Percentiles rank a stretch among this genome's conserved stretches.
These are phyloP conservation scores for Patella pellucida DNA, from an alignment of 2,888 invertebrate species.

Conservation along the genomic window DNA sequence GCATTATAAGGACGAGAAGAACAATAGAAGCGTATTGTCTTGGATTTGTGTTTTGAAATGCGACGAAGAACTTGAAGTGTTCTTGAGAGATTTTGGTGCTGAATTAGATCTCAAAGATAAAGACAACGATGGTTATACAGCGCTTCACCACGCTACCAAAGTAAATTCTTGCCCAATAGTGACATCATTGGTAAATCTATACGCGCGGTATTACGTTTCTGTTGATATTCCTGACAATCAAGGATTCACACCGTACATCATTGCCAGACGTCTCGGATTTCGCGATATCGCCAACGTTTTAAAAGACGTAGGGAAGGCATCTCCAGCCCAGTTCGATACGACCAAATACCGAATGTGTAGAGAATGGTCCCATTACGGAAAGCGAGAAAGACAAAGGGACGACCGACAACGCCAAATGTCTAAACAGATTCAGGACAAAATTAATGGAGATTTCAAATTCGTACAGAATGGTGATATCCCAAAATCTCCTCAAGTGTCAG, in stretches of 20 bases:
- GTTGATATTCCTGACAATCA: conserved; percentile 62
- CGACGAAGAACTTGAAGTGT: conserved; percentile 40
- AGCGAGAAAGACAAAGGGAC: conserved; percentile 47
- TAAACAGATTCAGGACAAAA: conserved; percentile 36
- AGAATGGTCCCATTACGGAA: conserved; percentile 59
- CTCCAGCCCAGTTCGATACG: conserved; percentile 47
- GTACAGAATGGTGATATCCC: conserved; percentile 21
- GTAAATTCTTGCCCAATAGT: conserved; percentile 50
- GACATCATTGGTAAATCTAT: conserved; percentile 44
- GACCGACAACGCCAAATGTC: conserved; percentile 33
- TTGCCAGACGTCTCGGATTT: conserved; percentile 59
- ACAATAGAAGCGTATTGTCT: conserved; percentile 50
- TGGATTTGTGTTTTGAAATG: conserved; percentile 59
- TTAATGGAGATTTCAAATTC: conserved; percentile 15
- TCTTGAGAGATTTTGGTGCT: conserved; percentile 53
- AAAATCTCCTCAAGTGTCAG: conserved; percentile 13
- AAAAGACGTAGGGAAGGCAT: conserved; percentile 47
- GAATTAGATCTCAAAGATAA: conserved; percentile 58
- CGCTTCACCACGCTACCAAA: conserved; percentile 61
- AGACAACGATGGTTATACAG: conserved; percentile 59
- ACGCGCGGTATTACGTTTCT: conserved; percentile 54
- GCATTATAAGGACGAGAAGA: conserved; percentile 41
- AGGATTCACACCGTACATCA: conserved; percentile 62
- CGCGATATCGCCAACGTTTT: conserved; percentile 52
- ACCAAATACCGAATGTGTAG: conserved; percentile 50